Base-by-base conservation (phyloP, 2,888 invertebrate species). In the Opisthograptis luteolata region DNA sequence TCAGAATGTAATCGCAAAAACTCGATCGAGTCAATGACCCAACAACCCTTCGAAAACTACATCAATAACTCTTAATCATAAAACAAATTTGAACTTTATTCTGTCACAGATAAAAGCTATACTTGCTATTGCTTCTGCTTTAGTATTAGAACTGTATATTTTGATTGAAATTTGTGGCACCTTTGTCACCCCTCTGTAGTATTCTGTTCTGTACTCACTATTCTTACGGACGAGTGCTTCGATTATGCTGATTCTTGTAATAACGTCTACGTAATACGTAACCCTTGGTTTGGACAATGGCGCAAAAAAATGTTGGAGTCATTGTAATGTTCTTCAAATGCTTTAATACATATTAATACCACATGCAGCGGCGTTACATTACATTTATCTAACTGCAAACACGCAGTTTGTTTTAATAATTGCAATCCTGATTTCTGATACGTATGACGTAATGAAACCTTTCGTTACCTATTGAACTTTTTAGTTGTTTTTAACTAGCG, bases 171-270 rank as follows among this genome's bases (percentile, higher is more conserved):
- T 25, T 19, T 12, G 20, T 10, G 64, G 27, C 31, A 68, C 66
- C 62, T 59, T 60, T 59, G 60, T 60, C 59, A 62, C 66, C 77
- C 76, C 69, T 64, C 60, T 54, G 58, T 48, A n/a, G n/a, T n/a
- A n/a, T n/a, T n/a, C n/a, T n/a, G n/a, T n/a, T n/a, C n/a, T n/a
- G n/a, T 56, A 41, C 42, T 43, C 48, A 47, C 68, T 72, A 74
- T 73, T 78, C 79, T 81, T 70, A 78, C 69, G 78, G 73, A 61
- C 70, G 80, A 79, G 71, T 76, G 79, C 70, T 65, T 70, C 75
- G 79, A 84, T 86, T 84, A 84, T 84, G 81, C 58, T 76, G 79
- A 84, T 82, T 70, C 63, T 62, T 65, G 55, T 76, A 74, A 73
- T 71, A 73, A 77, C 69, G 73, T 79, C 70, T 79, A 72, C n/a